Base-by-base conservation (phyloP, 2,888 invertebrate species). In the Diarsia mendica region DNA sequence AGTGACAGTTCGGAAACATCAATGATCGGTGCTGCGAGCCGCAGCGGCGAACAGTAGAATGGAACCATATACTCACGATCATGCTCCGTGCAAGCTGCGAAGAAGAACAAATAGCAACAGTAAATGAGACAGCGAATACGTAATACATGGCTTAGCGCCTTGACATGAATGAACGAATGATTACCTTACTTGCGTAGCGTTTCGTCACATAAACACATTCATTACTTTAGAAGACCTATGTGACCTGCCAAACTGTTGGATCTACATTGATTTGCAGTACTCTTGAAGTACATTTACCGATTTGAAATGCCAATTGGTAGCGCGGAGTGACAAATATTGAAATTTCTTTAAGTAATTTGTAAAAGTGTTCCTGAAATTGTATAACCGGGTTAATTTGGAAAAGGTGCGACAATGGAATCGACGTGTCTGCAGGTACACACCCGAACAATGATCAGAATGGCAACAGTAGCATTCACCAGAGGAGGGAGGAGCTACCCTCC, bases 11-110 rank as follows among this genome's bases (percentile, higher is more conserved):
- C 77, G 80, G 71, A 87, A 82, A 89, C 82, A 85, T 80, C 77
- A 82, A 85, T 85, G 83, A 87, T 86, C 67, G 76, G 82, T 82
- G 81, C 82, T 82, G 87, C 81, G 74, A 72, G 84, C 78, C 73
- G 84, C 86, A 82, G 87, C 83, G 84, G 83, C 79, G 64, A 74
- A 72, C 92, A 88, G 85, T 91, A 91, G 89, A 92, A 85, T 92
- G 90, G 87, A 90, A 91, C 92, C 91, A 97, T 98, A 97, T 98
- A 98, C 98, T 98, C 98, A 98, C 98, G 97, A 98, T 98, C 98
- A 98, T 98, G 98, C 98, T 98, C 98, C 98, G 98, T 98, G 98
- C 98, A 98, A 98, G 98, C 98, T 98, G 97, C 97, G 92, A 94
- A 94, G 94, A 95, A 97, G 97, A 97, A 97, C 97, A 97, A 96